Evolutionary conservation across 2,113 vertebrate species (phyloP).

Genomic region (Bos javanicus): DNA sequence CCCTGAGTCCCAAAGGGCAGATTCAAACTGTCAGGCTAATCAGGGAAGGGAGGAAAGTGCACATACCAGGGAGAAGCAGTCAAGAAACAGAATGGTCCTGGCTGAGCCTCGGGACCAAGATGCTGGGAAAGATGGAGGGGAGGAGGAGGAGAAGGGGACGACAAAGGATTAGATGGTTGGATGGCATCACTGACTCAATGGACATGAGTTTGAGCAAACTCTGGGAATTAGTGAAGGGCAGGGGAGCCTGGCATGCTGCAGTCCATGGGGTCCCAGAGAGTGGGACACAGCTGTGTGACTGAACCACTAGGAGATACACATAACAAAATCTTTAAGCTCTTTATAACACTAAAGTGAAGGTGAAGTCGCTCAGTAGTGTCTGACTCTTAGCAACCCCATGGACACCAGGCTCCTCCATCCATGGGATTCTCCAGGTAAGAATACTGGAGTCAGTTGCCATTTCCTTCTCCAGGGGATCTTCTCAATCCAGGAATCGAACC

Average conservation of each 20-base stretch:
- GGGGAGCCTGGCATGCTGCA: not conserved
- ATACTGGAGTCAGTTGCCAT: not conserved
- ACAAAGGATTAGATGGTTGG: not conserved
- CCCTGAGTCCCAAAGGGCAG: not conserved
- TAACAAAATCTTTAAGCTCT: not conserved
- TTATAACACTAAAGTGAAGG: not conserved
- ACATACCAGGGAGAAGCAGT: not conserved
- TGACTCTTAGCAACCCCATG: accelerated
- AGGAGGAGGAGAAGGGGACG: not conserved
- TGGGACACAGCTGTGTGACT: not conserved
- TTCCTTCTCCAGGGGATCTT: not conserved
- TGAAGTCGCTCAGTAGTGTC: not conserved
- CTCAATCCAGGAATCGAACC: not conserved
- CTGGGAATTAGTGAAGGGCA: not conserved
- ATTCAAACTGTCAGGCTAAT: not conserved
- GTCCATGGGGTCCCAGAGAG: not conserved
- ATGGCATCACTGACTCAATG: not conserved
- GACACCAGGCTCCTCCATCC: not conserved
- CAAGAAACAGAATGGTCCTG: not conserved
- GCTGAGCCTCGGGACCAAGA: not conserved
- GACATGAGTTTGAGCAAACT: not conserved
- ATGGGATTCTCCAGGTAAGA: not conserved
- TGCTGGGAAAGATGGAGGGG: not conserved
- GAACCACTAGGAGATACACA: not conserved
- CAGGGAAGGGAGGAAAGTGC: not conserved